Conservation (phyloP, 2,113 vertebrate species). For the Stegastes partitus region DNA sequence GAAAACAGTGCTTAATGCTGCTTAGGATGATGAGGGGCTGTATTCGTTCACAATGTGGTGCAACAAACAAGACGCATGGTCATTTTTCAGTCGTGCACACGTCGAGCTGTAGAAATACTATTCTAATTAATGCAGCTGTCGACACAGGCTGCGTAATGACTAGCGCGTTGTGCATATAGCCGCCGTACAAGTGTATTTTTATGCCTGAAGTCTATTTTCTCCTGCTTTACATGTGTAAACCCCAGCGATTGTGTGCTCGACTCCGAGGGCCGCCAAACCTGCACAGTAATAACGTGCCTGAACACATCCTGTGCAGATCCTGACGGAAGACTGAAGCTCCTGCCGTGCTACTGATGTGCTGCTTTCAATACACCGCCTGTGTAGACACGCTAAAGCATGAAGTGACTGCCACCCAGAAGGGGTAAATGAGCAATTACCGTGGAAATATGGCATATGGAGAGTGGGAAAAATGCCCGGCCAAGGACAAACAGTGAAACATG, state of each 20-base stretch:
- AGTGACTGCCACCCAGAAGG: constrained; percentile 11
- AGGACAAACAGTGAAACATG: constrained; percentile 30
- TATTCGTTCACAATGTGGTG: background rate
- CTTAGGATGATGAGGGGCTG: too few relatives aligned
- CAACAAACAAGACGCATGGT: background rate
- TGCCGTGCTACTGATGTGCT: background rate
- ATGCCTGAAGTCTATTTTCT: background rate
- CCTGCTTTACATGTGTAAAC: background rate
- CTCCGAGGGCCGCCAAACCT: background rate
- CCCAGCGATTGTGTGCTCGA: background rate
- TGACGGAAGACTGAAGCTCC: constrained; percentile 1
- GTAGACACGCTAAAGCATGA: constrained; percentile 20
- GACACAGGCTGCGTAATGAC: background rate
- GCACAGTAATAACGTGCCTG: background rate
- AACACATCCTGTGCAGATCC: constrained; percentile 5
- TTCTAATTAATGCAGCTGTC: background rate
- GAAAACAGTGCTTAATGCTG: too few relatives aligned
- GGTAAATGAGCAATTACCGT: constrained; percentile 21
- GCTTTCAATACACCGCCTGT: constrained; percentile 12
- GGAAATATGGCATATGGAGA: constrained; percentile 21
- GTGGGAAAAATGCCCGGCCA: constrained; percentile 11
- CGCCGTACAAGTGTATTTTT: background rate
- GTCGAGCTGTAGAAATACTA: background rate
- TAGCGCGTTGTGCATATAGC: background rate
- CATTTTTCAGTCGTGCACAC: background rate